phyloP scores from a whole-genome alignment of 1,140 invertebrate species.

The Campoletis sonorensis region DNA sequence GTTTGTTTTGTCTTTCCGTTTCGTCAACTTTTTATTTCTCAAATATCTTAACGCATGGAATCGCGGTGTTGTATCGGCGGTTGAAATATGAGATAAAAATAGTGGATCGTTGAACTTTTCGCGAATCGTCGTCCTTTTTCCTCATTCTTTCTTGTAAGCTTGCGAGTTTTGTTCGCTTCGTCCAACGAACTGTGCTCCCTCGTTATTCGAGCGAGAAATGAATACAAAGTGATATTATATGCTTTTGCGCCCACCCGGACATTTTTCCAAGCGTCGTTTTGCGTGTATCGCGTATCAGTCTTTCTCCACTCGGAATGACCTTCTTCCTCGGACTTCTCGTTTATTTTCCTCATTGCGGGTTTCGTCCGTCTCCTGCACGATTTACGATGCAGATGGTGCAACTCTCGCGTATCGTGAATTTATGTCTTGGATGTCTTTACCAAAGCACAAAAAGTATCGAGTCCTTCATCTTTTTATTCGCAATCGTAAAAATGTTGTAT shows the following conservation, averaged over 20 bases:
- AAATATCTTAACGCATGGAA: neutral
- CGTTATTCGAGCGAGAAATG: conserved; percentile 20
- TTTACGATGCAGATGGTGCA: conserved; percentile 46
- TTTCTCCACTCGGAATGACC: conserved; percentile 21
- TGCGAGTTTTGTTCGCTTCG: conserved; percentile 27
- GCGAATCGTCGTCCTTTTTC: neutral
- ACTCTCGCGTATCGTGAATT: conserved; percentile 25
- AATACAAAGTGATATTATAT: conserved; percentile 41
- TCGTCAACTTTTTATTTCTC: neutral
- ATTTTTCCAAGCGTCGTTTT: neutral
- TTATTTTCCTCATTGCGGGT: neutral
- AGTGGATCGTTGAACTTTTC: conserved; percentile 22
- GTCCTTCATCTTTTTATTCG: conserved; percentile 27
- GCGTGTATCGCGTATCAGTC: conserved; percentile 7
- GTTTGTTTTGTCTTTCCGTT: too few relatives aligned
- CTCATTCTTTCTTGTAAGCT: neutral
- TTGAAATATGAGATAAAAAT: neutral
- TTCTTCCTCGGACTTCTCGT: conserved; percentile 12
- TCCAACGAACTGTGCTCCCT: neutral
- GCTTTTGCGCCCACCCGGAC: conserved; percentile 20
- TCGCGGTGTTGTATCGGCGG: neutral
- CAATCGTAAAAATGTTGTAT: conserved; percentile 18
- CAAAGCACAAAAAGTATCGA: conserved; percentile 24
- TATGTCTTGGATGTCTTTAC: conserved; percentile 27
- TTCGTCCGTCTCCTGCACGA: neutral